Conservation (phyloP, 92 coral and sea anemone genomes). For the Umimayanthus chanpuru region DNA sequence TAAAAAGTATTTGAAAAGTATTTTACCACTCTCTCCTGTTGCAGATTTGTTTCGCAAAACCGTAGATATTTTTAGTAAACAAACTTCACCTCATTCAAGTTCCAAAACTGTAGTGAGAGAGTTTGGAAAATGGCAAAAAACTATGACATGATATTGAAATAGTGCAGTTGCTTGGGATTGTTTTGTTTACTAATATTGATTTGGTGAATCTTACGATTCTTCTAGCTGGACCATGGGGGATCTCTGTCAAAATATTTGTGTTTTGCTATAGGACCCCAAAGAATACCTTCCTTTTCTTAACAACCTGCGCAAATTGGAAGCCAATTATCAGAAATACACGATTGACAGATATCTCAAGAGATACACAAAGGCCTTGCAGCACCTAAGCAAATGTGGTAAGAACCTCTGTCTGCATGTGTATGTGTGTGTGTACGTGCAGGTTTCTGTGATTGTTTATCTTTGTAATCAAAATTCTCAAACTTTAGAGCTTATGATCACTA, state of each 20-base stretch:
- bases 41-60: no score
- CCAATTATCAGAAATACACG: slow-evolving; percentile 79
- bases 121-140: neutral
- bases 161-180: neutral
- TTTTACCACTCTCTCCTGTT: no score
- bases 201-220: neutral
- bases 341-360: slow-evolving; percentile 90
- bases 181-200: no score
- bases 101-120: no score
- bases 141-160: no score
- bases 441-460: no score
- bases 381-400: slow-evolving; percentile 92
- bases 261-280: slow-evolving; percentile 85
- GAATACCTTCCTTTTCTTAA: slow-evolving; percentile 96
- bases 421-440: neutral
- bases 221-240: neutral
- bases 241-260: neutral
- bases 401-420: neutral
- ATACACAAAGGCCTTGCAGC: slow-evolving; percentile 77
- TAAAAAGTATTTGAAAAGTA: no score
- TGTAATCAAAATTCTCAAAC: no score
- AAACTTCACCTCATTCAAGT: neutral
- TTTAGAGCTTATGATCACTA: no score
- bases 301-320: slow-evolving; percentile 83
- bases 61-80: no score